Evolutionary conservation across 2,797 vertebrate species (phyloP), one percentile per base, ranked within the genome.

Genomic region (Chaetophractus vellerosus): DNA sequence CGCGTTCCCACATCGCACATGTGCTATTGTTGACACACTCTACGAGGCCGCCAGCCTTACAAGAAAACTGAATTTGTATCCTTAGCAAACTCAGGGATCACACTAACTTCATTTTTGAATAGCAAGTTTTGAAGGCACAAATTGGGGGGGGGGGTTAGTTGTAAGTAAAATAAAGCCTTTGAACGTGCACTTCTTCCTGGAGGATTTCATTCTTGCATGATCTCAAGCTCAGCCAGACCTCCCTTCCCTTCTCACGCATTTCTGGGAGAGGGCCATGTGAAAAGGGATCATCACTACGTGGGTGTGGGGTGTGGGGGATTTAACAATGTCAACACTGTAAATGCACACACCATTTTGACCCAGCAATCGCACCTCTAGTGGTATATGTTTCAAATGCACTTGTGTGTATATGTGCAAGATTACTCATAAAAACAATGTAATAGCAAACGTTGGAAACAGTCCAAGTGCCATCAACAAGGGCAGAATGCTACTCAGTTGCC

Each of bases 141-240:
- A 68, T 66, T 45, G 63, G 71, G 41, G 84, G 91, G 45, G 18
- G 24, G 84, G 28, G 74, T 85, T 71, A 41, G 41, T 83, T 66
- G 50, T 68, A 76, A 72, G 26, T 48, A 91, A 82, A 95, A 82
- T 33, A 78, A 59, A 86, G 11, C 36, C 57, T 69, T 82, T 19
- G 11, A 15, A 28, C 33, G 24, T 66, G 9, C 5, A 38, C 57
- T 26, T 83, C n/a, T 38, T 88, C 24, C 41, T 59, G 33, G 52
- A 89, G 59, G 33, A 86, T 63, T 41, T 50, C 48, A 76, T 52
- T 85, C 84, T 52, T 69, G 9, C 26, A 90, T 36, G 16, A 50
- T 23, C 57, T 94, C 36, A 79, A 69, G 28, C 14, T n/a, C 81
- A 83, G 24, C 26, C 76, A 57, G 45, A 31, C 19, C 21, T 88